Percentiles rank a stretch among this genome's conserved stretches.
Evolutionary conservation across 2,888 invertebrate species (phyloP).

Genomic region (Nemapogon koenigi): DNA sequence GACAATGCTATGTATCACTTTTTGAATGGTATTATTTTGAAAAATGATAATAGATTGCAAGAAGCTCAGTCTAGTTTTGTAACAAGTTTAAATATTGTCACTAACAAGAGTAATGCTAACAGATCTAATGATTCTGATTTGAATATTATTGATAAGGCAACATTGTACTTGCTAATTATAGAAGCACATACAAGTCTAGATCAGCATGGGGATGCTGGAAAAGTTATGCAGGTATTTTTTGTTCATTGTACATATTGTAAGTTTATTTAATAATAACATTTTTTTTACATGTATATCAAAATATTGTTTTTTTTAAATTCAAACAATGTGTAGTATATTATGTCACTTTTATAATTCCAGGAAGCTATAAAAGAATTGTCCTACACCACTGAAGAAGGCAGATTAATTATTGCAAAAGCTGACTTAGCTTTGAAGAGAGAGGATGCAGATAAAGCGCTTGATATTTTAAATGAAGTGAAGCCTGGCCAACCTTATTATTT

Average conservation of each 20-base stretch:
- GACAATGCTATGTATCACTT: slow-evolving; percentile 92
- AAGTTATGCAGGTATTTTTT: slow-evolving; percentile 72
- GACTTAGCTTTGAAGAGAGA: slow-evolving; percentile 82
- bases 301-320: background rate
- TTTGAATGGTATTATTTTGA: slow-evolving; percentile 83
- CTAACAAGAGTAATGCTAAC: slow-evolving; percentile 35
- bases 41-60: slow-evolving; percentile 72
- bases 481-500: slow-evolving; percentile 85
- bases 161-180: slow-evolving; percentile 86
- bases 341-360: slow-evolving; percentile 22
- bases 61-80: slow-evolving; percentile 78
- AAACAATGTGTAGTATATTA: background rate
- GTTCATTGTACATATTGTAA: background rate
- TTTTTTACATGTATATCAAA: background rate
- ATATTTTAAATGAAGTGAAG: slow-evolving; percentile 76
- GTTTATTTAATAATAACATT: background rate
- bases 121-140: slow-evolving; percentile 49
- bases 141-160: slow-evolving; percentile 78
- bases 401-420: slow-evolving; percentile 84
- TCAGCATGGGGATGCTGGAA: slow-evolving; percentile 80
- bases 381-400: slow-evolving; percentile 85
- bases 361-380: slow-evolving; percentile 73
- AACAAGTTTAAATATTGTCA: slow-evolving; percentile 73
- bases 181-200: slow-evolving; percentile 74
- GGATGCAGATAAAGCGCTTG: slow-evolving; percentile 82